Conservation (phyloP, 2,113 vertebrate species). For the Macrotis lagotis region DNA sequence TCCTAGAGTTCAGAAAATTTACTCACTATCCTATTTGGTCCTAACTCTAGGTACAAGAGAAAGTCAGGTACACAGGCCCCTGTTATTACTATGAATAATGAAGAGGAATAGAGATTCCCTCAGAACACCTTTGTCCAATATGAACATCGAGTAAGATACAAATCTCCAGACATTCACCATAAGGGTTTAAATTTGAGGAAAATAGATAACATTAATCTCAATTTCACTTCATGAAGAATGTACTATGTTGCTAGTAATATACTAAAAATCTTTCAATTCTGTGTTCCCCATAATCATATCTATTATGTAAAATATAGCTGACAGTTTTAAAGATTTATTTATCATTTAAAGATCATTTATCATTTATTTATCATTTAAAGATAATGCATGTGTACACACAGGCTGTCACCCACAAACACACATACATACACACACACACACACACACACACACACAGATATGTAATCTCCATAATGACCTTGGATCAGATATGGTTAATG, state of each 20-base stretch:
- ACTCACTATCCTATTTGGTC: background rate
- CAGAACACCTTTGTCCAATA: background rate
- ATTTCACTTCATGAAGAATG: background rate
- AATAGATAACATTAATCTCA: background rate
- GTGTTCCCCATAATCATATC: background rate
- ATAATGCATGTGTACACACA: background rate
- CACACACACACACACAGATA: background rate
- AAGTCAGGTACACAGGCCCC: background rate
- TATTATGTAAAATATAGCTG: background rate
- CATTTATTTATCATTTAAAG: background rate
- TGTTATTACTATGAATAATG: background rate
- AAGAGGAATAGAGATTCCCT: background rate
- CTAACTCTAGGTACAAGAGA: background rate
- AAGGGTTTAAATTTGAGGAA: background rate
- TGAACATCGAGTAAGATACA: background rate
- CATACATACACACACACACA: background rate
- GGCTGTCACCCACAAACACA: rapidly evolving
- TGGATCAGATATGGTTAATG: slow-evolving; percentile 44
- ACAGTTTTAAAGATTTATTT: background rate
- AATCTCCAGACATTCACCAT: background rate
- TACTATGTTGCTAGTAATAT: background rate
- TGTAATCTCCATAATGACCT: slow-evolving; percentile 4
- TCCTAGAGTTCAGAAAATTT: background rate
- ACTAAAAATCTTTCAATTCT: background rate
- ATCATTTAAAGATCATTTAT: background rate